Percentiles rank a stretch among this genome's conserved stretches.
phyloP scores from a whole-genome alignment of 2,797 vertebrate genomes.

The Decapterus maruadsi region DNA sequence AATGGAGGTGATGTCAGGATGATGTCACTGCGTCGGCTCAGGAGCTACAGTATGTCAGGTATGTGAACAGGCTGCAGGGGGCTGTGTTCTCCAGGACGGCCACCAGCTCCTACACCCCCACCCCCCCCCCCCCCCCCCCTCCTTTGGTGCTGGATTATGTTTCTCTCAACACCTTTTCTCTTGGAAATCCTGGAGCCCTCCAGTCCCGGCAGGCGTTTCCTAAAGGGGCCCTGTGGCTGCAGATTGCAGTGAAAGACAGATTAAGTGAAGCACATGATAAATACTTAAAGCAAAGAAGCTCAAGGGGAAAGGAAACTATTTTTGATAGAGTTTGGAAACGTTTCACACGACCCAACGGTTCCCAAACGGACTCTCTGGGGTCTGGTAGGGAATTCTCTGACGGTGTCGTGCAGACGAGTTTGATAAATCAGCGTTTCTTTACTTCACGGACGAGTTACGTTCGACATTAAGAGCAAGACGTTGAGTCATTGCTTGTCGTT shows the following conservation, averaged over 20 bases:
- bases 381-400: not conserved
- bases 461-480: not conserved
- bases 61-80: constrained; percentile 57
- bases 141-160: constrained; percentile 40
- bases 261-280: constrained; percentile 31
- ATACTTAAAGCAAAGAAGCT: constrained; percentile 23
- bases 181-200: constrained; percentile 42
- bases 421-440: not conserved
- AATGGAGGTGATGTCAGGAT: not conserved
- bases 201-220: constrained; percentile 50
- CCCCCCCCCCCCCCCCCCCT: not conserved
- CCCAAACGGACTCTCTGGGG: not conserved
- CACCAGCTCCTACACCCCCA: not conserved
- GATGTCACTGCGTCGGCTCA: not conserved
- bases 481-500: not conserved
- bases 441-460: not conserved
- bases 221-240: constrained; percentile 31
- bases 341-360: constrained; percentile 53
- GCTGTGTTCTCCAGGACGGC: constrained; percentile 20
- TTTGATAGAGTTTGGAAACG: constrained; percentile 21
- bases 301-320: constrained; percentile 12
- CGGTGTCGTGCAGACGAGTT: not conserved
- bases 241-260: constrained; percentile 27
- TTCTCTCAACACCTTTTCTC: constrained; percentile 62
- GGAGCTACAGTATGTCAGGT: constrained; percentile 62